A percentile compares a stretch with the other conserved stretches of the same genome.
These are phyloP conservation scores for Taenioides sp. DNA, from an alignment of 2,797 vertebrate species.

Conservation along the genomic window DNA sequence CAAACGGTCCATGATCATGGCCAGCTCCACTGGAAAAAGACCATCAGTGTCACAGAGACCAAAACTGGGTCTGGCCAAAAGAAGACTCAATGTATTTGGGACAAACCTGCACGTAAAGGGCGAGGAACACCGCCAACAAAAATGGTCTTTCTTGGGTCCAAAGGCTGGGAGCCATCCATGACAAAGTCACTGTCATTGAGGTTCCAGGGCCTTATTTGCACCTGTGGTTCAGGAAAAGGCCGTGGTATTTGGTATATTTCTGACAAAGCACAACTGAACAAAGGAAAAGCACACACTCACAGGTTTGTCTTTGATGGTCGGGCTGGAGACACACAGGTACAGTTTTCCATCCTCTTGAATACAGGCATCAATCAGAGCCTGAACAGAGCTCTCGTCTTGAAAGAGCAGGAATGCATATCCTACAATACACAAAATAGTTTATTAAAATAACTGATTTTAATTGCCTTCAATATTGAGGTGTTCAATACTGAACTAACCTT, in stretches of 20 bases:
- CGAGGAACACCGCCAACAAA: conserved; percentile 99
- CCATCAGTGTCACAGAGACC: not conserved
- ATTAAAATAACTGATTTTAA: not conserved
- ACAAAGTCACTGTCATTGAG: conserved; percentile 99
- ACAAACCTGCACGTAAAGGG: conserved; percentile 91
- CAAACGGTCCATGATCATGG: conserved; percentile 99
- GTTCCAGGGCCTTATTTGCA: conserved; percentile 99
- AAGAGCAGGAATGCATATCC: conserved; percentile 98
- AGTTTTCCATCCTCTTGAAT: conserved; percentile 99
- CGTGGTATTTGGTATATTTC: not conserved
- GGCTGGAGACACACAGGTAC: conserved; percentile 97
- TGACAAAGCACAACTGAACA: not conserved
- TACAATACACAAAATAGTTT: conserved; percentile 50
- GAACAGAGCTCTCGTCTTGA: conserved; percentile 99
- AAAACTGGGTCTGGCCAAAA: not conserved
- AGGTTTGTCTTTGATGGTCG: conserved; percentile 99
- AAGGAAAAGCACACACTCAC: conserved; percentile 75
- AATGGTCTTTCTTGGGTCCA: conserved; percentile 98
- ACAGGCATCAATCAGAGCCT: conserved; percentile 97
- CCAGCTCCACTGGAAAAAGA: conserved; percentile 88
- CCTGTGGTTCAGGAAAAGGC: conserved; percentile 68
- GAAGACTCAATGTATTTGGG: not conserved
- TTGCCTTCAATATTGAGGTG: not conserved
- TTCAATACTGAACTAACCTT: conserved; percentile 79
- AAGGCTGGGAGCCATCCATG: conserved; percentile 98